Conservation (phyloP, 2,797 vertebrate genomes). For the Cyclura pinguis region DNA sequence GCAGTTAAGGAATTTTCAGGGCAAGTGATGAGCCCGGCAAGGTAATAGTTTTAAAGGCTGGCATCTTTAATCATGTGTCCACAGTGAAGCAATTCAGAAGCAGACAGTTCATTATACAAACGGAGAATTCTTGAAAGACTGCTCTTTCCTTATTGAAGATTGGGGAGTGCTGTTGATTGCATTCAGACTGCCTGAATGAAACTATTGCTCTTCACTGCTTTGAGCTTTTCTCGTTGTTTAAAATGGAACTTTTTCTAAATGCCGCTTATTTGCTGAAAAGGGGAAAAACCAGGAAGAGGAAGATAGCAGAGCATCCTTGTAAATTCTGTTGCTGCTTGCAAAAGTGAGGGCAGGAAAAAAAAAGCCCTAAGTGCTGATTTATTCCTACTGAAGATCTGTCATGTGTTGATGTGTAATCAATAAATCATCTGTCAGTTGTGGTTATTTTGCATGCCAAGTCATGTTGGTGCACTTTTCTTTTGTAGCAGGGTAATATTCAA, state of each 20-base stretch:
- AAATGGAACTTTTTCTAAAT: neutral
- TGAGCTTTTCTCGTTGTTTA: neutral
- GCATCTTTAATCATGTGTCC: conserved; percentile 52
- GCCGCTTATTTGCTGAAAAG: neutral
- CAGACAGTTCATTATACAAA: conserved; percentile 46
- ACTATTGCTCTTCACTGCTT: neutral
- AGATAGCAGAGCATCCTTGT: neutral
- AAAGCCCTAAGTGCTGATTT: fast-evolving
- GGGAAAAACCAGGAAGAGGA: neutral
- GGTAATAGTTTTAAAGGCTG: conserved; percentile 31
- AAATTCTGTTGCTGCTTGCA: neutral
- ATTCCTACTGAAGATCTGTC: neutral
- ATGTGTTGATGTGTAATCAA: fast-evolving
- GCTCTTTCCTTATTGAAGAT: conserved; percentile 26
- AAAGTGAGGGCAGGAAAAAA: neutral
- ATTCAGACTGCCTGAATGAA: conserved; percentile 21
- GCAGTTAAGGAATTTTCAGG: conserved; percentile 48
- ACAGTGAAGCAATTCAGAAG: conserved; percentile 33
- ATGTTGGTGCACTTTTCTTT: neutral
- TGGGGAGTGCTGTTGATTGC: conserved; percentile 37
- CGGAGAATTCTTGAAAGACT: conserved; percentile 28
- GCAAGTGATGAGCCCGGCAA: conserved; percentile 23
- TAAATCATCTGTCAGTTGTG: neutral
- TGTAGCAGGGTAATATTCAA: neutral
- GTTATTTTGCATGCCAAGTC: neutral